Base-by-base conservation (phyloP, 2,888 invertebrate genomes). In the Syrista parreyssii region DNA sequence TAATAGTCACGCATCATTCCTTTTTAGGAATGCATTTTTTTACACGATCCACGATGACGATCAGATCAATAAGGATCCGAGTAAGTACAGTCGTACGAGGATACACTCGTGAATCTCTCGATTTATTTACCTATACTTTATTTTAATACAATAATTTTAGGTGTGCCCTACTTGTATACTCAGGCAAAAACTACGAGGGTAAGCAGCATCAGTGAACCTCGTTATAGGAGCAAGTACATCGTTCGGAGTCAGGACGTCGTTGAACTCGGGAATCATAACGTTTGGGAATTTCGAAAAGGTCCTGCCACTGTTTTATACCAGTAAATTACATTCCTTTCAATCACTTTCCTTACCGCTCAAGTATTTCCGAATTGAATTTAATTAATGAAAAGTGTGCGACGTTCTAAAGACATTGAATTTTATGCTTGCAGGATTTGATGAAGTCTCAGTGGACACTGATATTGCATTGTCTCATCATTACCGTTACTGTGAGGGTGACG, bases 21-120 rank as follows among this genome's bases (percentile, higher is more conserved):
- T 92, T 35, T 92, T 93, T 85, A 91, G 91, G 81, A 92, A 93
- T 80, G 91, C 91, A 1, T 93, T 93, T 86, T 93, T 92, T 84
- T 92, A 92, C 78, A 89, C 91, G 3, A 91, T 91, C 81, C 93
- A 93, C 84, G 89, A 89, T 72, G 91, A 92, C 78, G 92, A 93
- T 78, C 87, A 86, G 33, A 87, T 87, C 73, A 87, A 87, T 34
- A 76, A 75, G 34, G 79, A 79, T 78, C 73, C 76, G 11, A 77
- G 84, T 84, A 74, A 83, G 81, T 40, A 30, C 33, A 33, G 68
- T 31, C 31, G 30, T 15, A 23, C 23, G 55, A 55, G 55, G 6
- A 23, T 23, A 23, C 55, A 55, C 55, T 55, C 6, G 55, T 55
- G 55, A 23, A 9, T 55, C 55, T 55, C 9, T 55, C 9, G 23